Conservation (phyloP, 2,888 invertebrate species). For the Catonia carolina region DNA sequence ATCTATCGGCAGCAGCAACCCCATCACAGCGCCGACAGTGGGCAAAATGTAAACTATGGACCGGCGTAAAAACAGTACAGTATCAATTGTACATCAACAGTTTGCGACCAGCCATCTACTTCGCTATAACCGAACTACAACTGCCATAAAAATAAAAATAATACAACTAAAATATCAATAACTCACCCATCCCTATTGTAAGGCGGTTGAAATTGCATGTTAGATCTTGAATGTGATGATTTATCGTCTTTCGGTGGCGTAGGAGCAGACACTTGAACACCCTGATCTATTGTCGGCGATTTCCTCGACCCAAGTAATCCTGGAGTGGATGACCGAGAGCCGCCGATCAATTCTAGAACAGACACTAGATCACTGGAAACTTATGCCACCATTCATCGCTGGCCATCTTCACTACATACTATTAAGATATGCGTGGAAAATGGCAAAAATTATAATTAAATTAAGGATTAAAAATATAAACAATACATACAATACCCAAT, state of each 20-base stretch:
- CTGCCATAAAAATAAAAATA: too few relatives aligned
- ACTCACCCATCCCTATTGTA: constrained; percentile 28
- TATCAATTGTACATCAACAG: too few relatives aligned
- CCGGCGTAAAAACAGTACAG: too few relatives aligned
- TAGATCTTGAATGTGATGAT: constrained; percentile 29
- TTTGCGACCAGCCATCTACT: too few relatives aligned
- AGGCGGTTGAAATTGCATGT: constrained; percentile 29
- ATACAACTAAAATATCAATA: too few relatives aligned
- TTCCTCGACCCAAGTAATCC: constrained; percentile 59
- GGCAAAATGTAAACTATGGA: too few relatives aligned
- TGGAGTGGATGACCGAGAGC: constrained; percentile 76
- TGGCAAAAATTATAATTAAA: too few relatives aligned
- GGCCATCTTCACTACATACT: constrained; percentile 12
- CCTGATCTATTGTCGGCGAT: constrained; percentile 81
- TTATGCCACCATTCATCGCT: constrained; percentile 7
- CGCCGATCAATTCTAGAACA: constrained; percentile 65
- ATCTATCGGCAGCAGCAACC: too few relatives aligned
- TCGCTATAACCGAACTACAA: too few relatives aligned
- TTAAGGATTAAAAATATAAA: too few relatives aligned
- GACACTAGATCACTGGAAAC: constrained; percentile 39
- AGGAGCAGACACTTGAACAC: constrained; percentile 61
- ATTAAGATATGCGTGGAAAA: not conserved
- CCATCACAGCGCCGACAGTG: too few relatives aligned
- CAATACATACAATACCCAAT: too few relatives aligned
- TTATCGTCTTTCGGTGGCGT: constrained; percentile 39